Conservation (phyloP, 2,797 vertebrate species). For the Cryptoprocta ferox region DNA sequence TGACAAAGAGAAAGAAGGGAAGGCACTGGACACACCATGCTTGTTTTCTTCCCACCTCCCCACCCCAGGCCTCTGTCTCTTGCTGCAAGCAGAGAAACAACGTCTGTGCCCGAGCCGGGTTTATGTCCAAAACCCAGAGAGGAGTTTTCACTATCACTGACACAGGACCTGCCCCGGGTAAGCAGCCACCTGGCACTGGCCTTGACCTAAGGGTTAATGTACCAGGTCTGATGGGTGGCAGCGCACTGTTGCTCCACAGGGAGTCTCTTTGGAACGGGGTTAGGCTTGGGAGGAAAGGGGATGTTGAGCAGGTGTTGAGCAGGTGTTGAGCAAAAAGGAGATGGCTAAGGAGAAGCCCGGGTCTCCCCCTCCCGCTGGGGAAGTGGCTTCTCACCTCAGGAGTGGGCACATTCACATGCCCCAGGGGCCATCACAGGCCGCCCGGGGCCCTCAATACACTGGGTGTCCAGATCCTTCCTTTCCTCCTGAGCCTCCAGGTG, state of each 20-base stretch:
- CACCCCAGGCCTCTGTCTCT: conserved; percentile 71
- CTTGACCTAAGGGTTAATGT: not conserved
- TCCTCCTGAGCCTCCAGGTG: not conserved
- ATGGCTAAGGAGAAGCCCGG: not conserved
- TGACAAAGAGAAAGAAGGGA: not conserved
- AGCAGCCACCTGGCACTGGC: not conserved
- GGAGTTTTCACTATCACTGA: not conserved
- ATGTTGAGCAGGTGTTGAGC: not conserved
- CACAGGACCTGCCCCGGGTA: conserved; percentile 87
- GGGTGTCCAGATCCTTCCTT: not conserved
- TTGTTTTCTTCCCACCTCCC: not conserved
- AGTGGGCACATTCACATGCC: rapidly evolving
- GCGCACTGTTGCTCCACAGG: not conserved
- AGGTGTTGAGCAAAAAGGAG: not conserved
- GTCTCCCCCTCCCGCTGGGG: not conserved
- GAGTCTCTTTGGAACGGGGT: not conserved
- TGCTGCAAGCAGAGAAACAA: conserved; percentile 81
- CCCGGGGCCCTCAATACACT: rapidly evolving
- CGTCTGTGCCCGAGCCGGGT: conserved; percentile 82
- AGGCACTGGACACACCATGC: rapidly evolving
- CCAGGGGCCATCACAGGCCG: not conserved
- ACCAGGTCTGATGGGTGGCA: not conserved
- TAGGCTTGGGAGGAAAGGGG: not conserved
- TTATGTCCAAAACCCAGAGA: conserved; percentile 87
- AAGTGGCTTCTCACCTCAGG: not conserved